phyloP scores from a whole-genome alignment of 2,888 invertebrate species.

The Amblyjoppa proteus region DNA sequence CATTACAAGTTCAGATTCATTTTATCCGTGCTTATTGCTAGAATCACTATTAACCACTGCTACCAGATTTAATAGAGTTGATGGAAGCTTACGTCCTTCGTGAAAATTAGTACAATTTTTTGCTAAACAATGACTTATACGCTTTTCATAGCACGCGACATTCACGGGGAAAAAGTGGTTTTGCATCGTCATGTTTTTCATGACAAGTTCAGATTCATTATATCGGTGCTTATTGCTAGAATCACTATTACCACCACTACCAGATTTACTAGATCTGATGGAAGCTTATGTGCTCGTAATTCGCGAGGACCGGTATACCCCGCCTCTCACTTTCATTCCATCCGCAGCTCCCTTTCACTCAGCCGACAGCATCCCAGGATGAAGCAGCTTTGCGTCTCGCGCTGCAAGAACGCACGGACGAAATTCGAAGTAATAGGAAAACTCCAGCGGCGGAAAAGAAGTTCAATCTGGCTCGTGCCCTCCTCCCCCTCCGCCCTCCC shows the following conservation, averaged over 20 bases:
- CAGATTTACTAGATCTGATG: background rate
- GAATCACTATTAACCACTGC: background rate
- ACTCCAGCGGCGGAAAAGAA: conserved; percentile 83
- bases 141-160: background rate
- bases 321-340: conserved; percentile 17
- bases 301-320: conserved; percentile 10
- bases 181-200: background rate
- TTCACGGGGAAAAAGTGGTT: background rate
- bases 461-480: conserved; percentile 80
- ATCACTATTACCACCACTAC: background rate
- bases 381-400: conserved; percentile 66
- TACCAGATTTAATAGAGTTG: background rate
- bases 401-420: conserved; percentile 66
- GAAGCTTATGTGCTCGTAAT: conserved; percentile 11
- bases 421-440: conserved; percentile 84
- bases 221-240: background rate
- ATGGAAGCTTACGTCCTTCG: no score
- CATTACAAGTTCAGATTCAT: background rate
- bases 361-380: conserved; percentile 40
- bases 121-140: background rate
- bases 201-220: background rate
- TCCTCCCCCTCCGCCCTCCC: conserved; percentile 26
- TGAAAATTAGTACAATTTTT: background rate
- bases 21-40: background rate
- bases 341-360: conserved; percentile 35